Conservation (phyloP, 1,140 invertebrate species). For the Patella vulgata region DNA sequence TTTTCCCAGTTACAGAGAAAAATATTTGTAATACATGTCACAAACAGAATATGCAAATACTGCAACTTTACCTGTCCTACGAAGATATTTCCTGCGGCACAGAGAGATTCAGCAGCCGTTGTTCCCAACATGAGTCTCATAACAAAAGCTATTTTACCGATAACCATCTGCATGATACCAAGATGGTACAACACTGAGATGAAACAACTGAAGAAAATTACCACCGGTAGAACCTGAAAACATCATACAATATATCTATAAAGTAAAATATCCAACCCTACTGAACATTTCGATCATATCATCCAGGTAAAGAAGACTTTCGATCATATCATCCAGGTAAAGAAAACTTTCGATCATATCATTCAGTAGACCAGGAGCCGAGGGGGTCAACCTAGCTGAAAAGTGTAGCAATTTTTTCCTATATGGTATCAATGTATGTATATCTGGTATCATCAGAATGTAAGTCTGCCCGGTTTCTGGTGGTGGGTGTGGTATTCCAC, state of each 20-base stretch:
- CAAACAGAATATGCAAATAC: not conserved
- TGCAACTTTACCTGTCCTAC: conserved; percentile 57
- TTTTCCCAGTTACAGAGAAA: not conserved
- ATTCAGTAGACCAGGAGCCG: not conserved
- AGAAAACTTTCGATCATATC: not conserved
- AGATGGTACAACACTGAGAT: conserved; percentile 62
- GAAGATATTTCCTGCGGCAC: conserved; percentile 65
- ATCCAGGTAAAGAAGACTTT: not conserved
- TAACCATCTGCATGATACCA: conserved; percentile 62
- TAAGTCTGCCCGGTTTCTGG: too few relatives aligned
- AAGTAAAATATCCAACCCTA: not conserved
- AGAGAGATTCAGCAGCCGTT: conserved; percentile 61
- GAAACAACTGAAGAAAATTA: conserved; percentile 63
- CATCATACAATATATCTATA: not conserved
- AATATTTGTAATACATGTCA: not conserved
- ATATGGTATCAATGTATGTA: too few relatives aligned
- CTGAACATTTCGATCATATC: not conserved
- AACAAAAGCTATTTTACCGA: conserved; percentile 50
- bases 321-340: not conserved
- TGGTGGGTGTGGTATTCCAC: too few relatives aligned
- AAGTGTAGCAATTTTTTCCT: too few relatives aligned
- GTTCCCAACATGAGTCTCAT: conserved; percentile 53
- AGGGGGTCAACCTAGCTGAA: too few relatives aligned
- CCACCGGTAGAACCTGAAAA: conserved; percentile 60
- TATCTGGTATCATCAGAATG: too few relatives aligned